Percentiles rank a stretch among this genome's conserved stretches.
Evolutionary conservation across 2,113 vertebrate species (phyloP).

Genomic region (Regulus satrapa): DNA sequence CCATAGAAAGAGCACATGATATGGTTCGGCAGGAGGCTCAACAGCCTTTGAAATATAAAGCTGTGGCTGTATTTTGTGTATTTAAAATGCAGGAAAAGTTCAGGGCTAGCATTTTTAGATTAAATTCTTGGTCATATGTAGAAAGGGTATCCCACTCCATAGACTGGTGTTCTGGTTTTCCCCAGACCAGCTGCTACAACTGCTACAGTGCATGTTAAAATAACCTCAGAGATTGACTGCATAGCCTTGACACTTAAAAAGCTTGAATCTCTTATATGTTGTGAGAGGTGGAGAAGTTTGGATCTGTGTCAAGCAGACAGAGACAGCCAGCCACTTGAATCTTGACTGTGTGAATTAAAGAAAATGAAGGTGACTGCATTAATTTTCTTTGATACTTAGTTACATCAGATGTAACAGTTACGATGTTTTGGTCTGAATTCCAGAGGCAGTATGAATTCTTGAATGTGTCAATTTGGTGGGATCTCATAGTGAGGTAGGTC

Average conservation of each 20-base stretch:
- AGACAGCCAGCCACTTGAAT: background rate
- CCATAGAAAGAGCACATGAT: background rate
- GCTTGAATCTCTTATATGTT: background rate
- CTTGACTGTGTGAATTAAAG: background rate
- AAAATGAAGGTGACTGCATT: background rate
- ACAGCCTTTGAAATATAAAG: background rate
- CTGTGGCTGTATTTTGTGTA: background rate
- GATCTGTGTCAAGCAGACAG: background rate
- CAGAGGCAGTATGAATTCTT: background rate
- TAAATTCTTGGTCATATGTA: background rate
- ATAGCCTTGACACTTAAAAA: background rate
- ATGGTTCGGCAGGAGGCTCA: background rate
- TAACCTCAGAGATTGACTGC: background rate
- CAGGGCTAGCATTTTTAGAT: background rate
- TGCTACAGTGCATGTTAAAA: background rate
- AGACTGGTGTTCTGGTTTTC: background rate
- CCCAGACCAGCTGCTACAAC: background rate
- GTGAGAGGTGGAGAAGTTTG: background rate
- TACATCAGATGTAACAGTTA: background rate
- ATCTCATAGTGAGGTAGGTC: background rate
- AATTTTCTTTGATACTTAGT: background rate
- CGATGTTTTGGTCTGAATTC: background rate
- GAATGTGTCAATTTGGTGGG: background rate
- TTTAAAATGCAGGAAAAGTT: background rate
- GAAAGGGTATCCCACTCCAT: background rate